These are phyloP conservation scores for Alligator mississippiensis DNA, from an alignment of 2,113 vertebrate genomes.

Conservation along the genomic window DNA sequence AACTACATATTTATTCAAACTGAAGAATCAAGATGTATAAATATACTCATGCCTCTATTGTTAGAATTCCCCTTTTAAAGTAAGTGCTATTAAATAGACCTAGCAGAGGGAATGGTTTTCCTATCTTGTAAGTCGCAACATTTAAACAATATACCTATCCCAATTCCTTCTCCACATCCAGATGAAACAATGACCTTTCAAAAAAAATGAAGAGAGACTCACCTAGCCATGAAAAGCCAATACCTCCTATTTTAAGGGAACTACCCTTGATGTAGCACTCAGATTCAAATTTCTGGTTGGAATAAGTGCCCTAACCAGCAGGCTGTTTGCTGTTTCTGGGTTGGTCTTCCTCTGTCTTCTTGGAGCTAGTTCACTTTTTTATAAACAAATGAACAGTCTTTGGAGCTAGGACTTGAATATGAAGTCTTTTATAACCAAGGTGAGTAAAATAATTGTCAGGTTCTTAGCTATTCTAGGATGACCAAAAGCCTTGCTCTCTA, in stretches of 20 bases:
- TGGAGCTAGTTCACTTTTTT: not conserved
- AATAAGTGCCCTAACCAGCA: too few relatives aligned
- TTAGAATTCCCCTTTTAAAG: not conserved
- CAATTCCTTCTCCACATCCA: not conserved
- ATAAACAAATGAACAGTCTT: not conserved
- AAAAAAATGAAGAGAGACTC: not conserved
- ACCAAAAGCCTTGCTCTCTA: too few relatives aligned
- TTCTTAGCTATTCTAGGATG: too few relatives aligned
- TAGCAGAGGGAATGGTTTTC: not conserved
- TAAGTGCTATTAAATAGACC: not conserved
- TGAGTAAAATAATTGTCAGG: too few relatives aligned
- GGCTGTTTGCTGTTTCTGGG: not conserved
- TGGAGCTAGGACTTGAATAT: not conserved
- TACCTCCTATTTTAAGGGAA: too few relatives aligned
- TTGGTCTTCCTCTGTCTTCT: rapidly evolving
- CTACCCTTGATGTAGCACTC: too few relatives aligned
- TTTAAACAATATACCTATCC: not conserved
- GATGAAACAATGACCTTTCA: not conserved
- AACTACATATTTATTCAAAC: not conserved
- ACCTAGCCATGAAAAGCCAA: not conserved
- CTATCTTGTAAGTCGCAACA: not conserved
- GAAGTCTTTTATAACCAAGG: too few relatives aligned
- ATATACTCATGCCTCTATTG: not conserved
- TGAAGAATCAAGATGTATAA: not conserved
- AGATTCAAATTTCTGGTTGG: not conserved